phyloP scores from a whole-genome alignment of 2,888 invertebrate species.

The Hedya salicella region DNA sequence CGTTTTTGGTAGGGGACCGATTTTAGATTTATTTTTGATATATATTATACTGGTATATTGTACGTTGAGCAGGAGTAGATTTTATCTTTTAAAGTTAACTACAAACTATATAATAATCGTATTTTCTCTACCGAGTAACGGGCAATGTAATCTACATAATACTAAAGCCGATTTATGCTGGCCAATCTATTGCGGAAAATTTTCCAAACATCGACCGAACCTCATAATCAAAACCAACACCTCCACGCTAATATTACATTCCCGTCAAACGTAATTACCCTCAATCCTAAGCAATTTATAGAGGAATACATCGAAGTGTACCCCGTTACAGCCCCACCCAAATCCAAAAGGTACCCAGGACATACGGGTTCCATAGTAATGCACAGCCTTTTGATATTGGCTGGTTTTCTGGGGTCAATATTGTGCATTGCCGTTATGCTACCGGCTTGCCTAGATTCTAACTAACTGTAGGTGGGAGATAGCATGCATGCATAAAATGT shows the following conservation, averaged over 20 bases:
- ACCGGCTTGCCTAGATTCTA: slow-evolving; percentile 31
- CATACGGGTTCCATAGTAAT: not conserved
- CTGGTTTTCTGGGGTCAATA: slow-evolving; percentile 13
- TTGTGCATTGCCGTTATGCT: slow-evolving; percentile 31
- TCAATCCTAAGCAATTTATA: slow-evolving; percentile 26
- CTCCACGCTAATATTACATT: slow-evolving; percentile 27
- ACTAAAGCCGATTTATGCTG: too few species aligned
- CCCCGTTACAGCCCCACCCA: not conserved
- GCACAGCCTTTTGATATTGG: not conserved
- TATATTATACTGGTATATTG: too few species aligned
- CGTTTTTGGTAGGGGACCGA: too few species aligned
- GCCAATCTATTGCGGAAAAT: not conserved
- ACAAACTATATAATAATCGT: too few species aligned
- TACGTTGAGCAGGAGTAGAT: too few species aligned
- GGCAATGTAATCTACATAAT: too few species aligned
- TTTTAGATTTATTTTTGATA: too few species aligned
- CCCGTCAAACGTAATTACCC: slow-evolving; percentile 29
- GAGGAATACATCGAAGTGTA: slow-evolving; percentile 17
- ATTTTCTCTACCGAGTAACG: too few species aligned
- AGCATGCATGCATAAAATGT: slow-evolving; percentile 26
- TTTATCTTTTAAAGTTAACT: too few species aligned
- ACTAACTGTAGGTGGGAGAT: slow-evolving; percentile 16
- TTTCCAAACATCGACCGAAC: not conserved
- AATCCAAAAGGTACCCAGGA: not conserved
- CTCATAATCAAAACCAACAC: slow-evolving; percentile 8